Percentiles rank a stretch among this genome's conserved stretches.
Conservation (phyloP, 64 coral and sea anemone species). For the Acropora tenuis region DNA sequence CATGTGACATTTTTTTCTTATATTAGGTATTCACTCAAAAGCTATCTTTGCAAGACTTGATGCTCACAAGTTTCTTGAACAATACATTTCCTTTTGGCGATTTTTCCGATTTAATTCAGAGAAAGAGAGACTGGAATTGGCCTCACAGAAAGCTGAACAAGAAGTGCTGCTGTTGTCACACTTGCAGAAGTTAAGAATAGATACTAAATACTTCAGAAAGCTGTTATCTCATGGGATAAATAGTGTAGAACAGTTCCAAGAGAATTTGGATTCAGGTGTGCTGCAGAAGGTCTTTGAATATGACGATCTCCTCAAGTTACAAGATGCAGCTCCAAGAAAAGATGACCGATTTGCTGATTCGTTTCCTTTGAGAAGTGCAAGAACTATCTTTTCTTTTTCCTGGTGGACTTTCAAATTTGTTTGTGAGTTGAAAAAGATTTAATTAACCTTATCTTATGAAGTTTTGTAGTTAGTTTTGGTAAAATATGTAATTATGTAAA, state of each 20-base stretch:
- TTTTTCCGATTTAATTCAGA: background rate
- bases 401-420: conserved; percentile 42
- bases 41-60: too few relatives aligned
- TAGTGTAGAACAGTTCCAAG: conserved; percentile 43
- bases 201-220: conserved; percentile 40
- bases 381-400: conserved; percentile 25
- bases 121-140: conserved; percentile 56
- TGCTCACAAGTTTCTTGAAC: too few relatives aligned
- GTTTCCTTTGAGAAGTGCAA: background rate
- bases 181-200: conserved; percentile 49
- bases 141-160: conserved; percentile 60
- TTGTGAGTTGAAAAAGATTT: conserved; percentile 18
- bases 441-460: background rate
- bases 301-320: conserved; percentile 20
- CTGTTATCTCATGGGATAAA: conserved; percentile 62
- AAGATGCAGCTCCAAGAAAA: background rate
- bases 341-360: conserved; percentile 1
- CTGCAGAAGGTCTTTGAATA: conserved; percentile 15
- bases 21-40: too few relatives aligned
- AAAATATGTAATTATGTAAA: too few relatives aligned
- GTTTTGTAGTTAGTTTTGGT: too few relatives aligned
- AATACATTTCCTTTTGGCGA: too few relatives aligned
- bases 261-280: conserved; percentile 20
- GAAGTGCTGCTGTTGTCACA: conserved; percentile 55
- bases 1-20: too few relatives aligned